phyloP scores from a whole-genome alignment of 2,888 invertebrate genomes.

The Lycocerus yunnanus region DNA sequence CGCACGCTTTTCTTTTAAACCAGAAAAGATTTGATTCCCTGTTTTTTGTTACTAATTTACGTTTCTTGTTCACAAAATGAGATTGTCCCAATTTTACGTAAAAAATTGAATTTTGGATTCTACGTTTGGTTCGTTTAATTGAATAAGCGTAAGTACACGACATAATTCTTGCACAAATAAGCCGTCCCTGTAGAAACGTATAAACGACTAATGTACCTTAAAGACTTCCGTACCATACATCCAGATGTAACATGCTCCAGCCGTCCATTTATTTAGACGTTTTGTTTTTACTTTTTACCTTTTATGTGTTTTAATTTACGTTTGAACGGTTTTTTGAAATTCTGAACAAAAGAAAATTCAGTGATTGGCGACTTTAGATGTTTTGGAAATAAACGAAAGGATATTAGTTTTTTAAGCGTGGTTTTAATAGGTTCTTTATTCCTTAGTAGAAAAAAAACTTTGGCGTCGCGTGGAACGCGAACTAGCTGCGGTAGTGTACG shows the following conservation, averaged over 20 bases:
- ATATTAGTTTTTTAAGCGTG: neutral
- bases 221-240: neutral
- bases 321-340: neutral
- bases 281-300: neutral
- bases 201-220: neutral
- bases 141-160: neutral
- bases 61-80: neutral
- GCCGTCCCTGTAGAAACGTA: neutral
- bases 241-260: neutral
- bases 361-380: neutral
- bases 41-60: neutral
- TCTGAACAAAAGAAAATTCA: neutral
- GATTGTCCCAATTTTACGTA: neutral
- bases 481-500: constrained; percentile 31
- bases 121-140: neutral
- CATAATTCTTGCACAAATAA: neutral
- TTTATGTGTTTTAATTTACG: neutral
- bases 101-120: neutral
- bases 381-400: neutral
- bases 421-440: constrained; percentile 33
- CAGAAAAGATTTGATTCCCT: neutral
- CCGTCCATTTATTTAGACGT: neutral
- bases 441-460: constrained; percentile 32
- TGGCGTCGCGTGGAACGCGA: constrained; percentile 38
- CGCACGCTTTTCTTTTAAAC: neutral